phyloP scores from a whole-genome alignment of 2,888 invertebrate species.

The Lasiommata megera region DNA sequence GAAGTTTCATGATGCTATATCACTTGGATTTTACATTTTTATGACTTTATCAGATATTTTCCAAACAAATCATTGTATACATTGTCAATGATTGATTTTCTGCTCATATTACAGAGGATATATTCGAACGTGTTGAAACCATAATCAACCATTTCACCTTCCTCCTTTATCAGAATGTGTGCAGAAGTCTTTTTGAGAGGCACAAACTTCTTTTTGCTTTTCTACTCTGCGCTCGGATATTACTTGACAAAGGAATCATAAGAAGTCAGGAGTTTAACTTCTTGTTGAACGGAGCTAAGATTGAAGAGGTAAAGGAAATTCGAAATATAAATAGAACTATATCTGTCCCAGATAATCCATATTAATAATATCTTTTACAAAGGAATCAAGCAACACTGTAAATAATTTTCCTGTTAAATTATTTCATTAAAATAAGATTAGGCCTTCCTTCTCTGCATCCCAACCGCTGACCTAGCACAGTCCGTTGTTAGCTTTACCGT shows the following conservation, averaged over 20 bases:
- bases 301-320: constrained; percentile 64
- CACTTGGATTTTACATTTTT: too few relatives aligned
- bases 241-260: constrained; percentile 82
- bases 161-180: constrained; percentile 91
- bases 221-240: constrained; percentile 85
- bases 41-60: too few relatives aligned
- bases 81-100: neutral
- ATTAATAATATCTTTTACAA: neutral
- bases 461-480: too few relatives aligned
- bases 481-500: too few relatives aligned
- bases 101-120: constrained; percentile 77
- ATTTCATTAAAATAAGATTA: too few relatives aligned
- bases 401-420: too few relatives aligned
- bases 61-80: too few relatives aligned
- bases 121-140: constrained; percentile 87
- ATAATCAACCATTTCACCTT: constrained; percentile 92
- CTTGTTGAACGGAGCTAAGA: constrained; percentile 87
- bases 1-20: too few relatives aligned
- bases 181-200: constrained; percentile 93
- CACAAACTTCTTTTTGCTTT: constrained; percentile 94
- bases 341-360: neutral
- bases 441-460: too few relatives aligned
- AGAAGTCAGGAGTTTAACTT: constrained; percentile 86
- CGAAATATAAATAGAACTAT: neutral
- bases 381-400: neutral